These are phyloP conservation scores for Acholoe squamosa DNA, from an alignment of 2,888 invertebrate species.

Conservation along the genomic window DNA sequence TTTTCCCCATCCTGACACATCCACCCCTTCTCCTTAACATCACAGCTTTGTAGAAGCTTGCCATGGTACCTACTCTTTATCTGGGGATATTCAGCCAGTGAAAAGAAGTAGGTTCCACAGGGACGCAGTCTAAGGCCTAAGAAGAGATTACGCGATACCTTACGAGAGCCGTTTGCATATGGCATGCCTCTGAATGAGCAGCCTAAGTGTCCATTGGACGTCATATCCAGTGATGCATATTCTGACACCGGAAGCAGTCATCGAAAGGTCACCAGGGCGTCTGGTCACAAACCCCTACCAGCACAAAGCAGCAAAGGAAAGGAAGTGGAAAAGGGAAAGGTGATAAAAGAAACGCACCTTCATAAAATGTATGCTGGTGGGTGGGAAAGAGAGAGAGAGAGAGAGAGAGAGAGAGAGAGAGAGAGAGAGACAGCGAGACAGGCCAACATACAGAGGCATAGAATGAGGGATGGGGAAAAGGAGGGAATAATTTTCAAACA, in stretches of 20 bases:
- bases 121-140: too few species aligned
- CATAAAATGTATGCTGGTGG: too few species aligned
- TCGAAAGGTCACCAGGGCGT: conserved; percentile 14
- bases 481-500: too few species aligned
- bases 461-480: too few species aligned
- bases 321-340: neutral
- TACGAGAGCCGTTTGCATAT: conserved; percentile 23
- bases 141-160: conserved; percentile 5
- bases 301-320: neutral
- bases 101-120: too few species aligned
- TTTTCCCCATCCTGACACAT: too few species aligned
- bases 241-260: neutral
- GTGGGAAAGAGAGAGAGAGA: too few species aligned
- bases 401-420: neutral
- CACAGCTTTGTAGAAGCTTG: too few species aligned
- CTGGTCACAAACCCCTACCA: neutral
- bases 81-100: too few species aligned
- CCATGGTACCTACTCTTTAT: too few species aligned
- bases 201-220: neutral
- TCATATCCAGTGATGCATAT: neutral
- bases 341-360: too few species aligned
- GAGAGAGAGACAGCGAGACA: neutral
- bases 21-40: too few species aligned
- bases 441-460: neutral
- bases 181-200: neutral